These are phyloP conservation scores for Amia ocellicauda DNA, from an alignment of 2,113 vertebrate genomes.

Conservation along the genomic window DNA sequence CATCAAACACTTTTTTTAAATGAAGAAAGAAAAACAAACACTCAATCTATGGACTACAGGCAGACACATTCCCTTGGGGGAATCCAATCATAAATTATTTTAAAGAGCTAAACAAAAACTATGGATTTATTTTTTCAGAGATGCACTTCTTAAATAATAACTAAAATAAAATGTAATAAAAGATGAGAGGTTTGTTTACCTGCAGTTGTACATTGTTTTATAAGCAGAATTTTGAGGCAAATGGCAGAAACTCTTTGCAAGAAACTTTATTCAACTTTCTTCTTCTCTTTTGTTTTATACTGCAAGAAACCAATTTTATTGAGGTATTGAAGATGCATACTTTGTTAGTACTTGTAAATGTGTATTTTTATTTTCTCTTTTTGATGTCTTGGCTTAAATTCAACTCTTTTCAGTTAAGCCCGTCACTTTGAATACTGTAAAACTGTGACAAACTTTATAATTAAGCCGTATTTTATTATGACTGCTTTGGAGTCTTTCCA, in stretches of 20 bases:
- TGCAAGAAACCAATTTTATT: conserved; percentile 59
- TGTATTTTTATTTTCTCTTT: conserved; percentile 84
- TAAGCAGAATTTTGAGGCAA: conserved; percentile 62
- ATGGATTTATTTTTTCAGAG: conserved; percentile 77
- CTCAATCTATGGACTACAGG: conserved; percentile 27
- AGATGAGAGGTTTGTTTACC: conserved; percentile 82
- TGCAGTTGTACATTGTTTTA: conserved; percentile 93
- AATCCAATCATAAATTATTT: conserved; percentile 41
- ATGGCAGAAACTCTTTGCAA: conserved; percentile 44
- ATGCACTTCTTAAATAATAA: conserved; percentile 90
- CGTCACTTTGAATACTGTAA: conserved; percentile 90
- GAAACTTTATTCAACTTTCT: conserved; percentile 43
- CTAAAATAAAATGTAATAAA: conserved; percentile 60
- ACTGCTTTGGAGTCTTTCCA: conserved; percentile 78
- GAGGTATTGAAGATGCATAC: conserved; percentile 51
- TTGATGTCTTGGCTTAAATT: conserved; percentile 73
- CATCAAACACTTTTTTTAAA: conserved; percentile 30
- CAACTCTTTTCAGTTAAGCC: conserved; percentile 74
- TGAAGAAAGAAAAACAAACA: conserved; percentile 31
- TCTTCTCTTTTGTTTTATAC: conserved; percentile 77
- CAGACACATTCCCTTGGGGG: conserved; percentile 10
- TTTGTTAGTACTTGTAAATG: conserved; percentile 50
- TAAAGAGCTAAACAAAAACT: conserved; percentile 71
- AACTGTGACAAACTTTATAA: conserved; percentile 96
- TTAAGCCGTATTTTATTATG: conserved; percentile 96